phyloP scores from a whole-genome alignment of 2,113 vertebrate genomes.

The Festucalex cinctus region DNA sequence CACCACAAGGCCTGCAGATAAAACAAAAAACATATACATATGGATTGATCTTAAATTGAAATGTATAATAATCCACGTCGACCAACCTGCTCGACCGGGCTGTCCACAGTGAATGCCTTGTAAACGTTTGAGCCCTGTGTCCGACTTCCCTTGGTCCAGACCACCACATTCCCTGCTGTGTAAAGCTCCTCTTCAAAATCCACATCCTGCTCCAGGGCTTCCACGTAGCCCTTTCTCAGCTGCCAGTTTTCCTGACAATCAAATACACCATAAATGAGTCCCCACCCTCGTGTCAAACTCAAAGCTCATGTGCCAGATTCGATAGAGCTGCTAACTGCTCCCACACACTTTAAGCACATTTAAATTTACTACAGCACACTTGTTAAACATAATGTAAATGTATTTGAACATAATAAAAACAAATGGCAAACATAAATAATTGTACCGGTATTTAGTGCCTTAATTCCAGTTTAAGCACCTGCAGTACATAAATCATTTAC shows the following conservation, averaged over 20 bases:
- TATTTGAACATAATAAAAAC: no score
- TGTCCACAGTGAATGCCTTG: conserved; percentile 95
- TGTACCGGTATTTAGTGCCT: no score
- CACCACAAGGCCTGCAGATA: conserved; percentile 91
- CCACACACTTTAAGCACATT: no score
- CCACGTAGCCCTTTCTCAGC: conserved; percentile 82
- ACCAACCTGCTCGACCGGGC: conserved; percentile 86
- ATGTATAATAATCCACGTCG: not conserved
- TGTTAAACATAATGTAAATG: no score
- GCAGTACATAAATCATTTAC: no score
- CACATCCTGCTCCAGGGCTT: conserved; percentile 78
- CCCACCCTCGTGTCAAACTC: no score
- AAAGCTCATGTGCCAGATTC: no score
- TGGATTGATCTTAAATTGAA: not conserved
- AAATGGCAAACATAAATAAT: no score
- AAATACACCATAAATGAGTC: not conserved
- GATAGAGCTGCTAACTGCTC: no score
- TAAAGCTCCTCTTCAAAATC: conserved; percentile 95
- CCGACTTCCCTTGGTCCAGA: conserved; percentile 93
- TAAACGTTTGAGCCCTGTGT: conserved; percentile 82
- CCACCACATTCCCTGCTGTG: conserved; percentile 87
- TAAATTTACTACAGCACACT: no score
- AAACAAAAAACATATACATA: conserved; percentile 10
- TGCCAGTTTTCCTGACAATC: conserved; percentile 87
- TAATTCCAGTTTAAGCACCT: no score